phyloP scores from a whole-genome alignment of 2,113 vertebrate genomes.

The Halcyon senegalensis region DNA sequence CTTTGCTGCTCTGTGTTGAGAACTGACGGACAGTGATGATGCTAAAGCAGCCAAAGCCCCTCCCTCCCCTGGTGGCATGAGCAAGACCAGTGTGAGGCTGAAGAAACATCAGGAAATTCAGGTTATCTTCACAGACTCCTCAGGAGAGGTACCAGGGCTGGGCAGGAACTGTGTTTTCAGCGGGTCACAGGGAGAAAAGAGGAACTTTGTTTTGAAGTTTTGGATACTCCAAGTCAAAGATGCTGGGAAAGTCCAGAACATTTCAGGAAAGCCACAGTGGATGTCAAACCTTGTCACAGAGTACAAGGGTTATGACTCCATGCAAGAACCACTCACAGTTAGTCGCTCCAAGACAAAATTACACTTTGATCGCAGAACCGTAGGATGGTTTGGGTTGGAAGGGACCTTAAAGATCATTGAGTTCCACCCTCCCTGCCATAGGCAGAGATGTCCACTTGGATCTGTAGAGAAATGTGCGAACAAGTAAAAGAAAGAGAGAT shows the following conservation, averaged over 20 bases:
- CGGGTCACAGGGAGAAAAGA: background rate
- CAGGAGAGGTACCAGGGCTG: background rate
- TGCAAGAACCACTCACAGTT: background rate
- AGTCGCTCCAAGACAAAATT: background rate
- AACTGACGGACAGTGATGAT: background rate
- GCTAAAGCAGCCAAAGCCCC: background rate
- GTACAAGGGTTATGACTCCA: background rate
- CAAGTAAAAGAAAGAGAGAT: background rate
- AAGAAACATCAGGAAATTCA: background rate
- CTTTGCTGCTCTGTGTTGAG: background rate
- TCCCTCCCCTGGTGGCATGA: no score
- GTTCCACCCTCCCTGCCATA: no score
- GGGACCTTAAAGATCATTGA: no score
- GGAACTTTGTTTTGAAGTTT: background rate
- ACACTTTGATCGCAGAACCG: background rate
- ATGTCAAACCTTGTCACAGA: background rate
- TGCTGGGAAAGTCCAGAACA: background rate
- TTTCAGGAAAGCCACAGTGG: background rate
- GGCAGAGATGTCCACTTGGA: background rate
- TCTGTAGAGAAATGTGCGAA: background rate
- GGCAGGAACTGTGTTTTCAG: background rate
- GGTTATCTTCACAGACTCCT: background rate
- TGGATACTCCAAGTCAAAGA: background rate
- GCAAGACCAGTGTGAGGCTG: background rate
- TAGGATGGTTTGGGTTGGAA: no score